Evolutionary conservation across 2,797 vertebrate genomes (phyloP).

Genomic region (Oryzias sinensis): DNA sequence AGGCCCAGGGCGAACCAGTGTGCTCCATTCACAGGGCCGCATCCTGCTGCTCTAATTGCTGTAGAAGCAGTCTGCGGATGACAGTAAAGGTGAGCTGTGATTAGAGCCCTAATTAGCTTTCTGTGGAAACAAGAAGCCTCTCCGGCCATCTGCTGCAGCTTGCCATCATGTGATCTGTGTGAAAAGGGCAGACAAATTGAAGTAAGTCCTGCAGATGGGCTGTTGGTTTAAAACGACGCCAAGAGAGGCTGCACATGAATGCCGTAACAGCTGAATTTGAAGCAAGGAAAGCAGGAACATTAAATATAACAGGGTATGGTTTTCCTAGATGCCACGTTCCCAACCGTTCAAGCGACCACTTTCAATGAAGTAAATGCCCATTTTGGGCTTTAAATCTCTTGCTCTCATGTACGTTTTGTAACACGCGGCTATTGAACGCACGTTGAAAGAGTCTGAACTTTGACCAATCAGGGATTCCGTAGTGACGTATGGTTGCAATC

Average conservation of each 20-base stretch:
- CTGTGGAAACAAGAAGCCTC: conserved; percentile 56
- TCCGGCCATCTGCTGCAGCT: conserved; percentile 65
- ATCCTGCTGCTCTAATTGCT: conserved; percentile 67
- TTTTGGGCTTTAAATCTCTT: too few relatives aligned
- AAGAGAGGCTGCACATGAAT: conserved; percentile 23
- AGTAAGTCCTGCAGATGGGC: conserved; percentile 42
- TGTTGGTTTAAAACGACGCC: conserved; percentile 51
- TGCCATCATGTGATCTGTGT: conserved; percentile 46
- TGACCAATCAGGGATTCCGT: too few relatives aligned
- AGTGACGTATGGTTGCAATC: too few relatives aligned
- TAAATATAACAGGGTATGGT: conserved; percentile 18
- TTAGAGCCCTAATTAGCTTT: conserved; percentile 67
- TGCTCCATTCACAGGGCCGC: conserved; percentile 39
- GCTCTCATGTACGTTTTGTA: too few relatives aligned
- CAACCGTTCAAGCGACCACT: too few relatives aligned
- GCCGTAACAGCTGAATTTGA: conserved; percentile 35
- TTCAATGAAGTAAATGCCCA: too few relatives aligned
- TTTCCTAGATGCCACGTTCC: not conserved
- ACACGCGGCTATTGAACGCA: too few relatives aligned
- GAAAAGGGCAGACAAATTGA: conserved; percentile 68
- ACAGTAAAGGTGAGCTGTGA: conserved; percentile 69
- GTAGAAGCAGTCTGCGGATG: conserved; percentile 62
- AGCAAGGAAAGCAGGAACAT: conserved; percentile 8
- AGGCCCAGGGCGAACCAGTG: conserved; percentile 3
- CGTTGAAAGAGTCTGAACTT: too few relatives aligned